phyloP scores from a whole-genome alignment of 2,113 vertebrate species.

The Miniopterus natalensis region DNA sequence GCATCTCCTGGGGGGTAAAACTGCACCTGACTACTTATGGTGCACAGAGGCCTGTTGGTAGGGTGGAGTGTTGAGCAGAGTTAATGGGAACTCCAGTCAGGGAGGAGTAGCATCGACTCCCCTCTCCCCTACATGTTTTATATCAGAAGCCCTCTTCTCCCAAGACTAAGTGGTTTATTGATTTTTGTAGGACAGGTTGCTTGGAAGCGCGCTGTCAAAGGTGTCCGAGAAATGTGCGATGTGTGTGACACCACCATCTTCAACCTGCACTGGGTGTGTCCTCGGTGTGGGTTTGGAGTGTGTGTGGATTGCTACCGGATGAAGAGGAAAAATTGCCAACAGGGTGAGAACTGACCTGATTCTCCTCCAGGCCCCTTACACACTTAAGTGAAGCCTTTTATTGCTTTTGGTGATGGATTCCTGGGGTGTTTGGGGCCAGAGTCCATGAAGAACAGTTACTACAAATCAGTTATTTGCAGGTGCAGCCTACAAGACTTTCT shows the following conservation, averaged over 20 bases:
- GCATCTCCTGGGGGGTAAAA: background rate
- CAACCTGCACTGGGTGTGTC: slow-evolving; percentile 92
- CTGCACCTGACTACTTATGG: background rate
- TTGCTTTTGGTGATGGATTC: background rate
- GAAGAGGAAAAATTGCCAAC: slow-evolving; percentile 85
- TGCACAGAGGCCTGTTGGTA: background rate
- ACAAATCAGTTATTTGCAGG: slow-evolving; percentile 80
- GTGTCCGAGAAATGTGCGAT: slow-evolving; percentile 91
- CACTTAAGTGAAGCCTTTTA: background rate
- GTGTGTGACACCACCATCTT: slow-evolving; percentile 92
- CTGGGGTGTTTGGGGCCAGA: fast-evolving
- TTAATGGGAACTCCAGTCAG: background rate
- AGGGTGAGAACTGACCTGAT: slow-evolving; percentile 82
- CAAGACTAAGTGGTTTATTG: slow-evolving; percentile 22
- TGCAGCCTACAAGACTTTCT: slow-evolving; percentile 87
- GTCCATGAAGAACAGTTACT: background rate
- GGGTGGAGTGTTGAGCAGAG: background rate
- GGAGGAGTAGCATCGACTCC: background rate
- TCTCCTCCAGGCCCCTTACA: background rate
- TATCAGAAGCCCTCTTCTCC: background rate
- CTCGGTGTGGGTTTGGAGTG: slow-evolving; percentile 90
- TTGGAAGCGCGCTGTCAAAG: slow-evolving; percentile 91
- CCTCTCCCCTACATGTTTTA: background rate
- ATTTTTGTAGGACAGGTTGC: slow-evolving; percentile 89
- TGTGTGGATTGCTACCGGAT: slow-evolving; percentile 91